A percentile compares a stretch with the other conserved stretches of the same genome.
Conservation (phyloP, 2,797 vertebrate genomes). For the Falco cherrug region DNA sequence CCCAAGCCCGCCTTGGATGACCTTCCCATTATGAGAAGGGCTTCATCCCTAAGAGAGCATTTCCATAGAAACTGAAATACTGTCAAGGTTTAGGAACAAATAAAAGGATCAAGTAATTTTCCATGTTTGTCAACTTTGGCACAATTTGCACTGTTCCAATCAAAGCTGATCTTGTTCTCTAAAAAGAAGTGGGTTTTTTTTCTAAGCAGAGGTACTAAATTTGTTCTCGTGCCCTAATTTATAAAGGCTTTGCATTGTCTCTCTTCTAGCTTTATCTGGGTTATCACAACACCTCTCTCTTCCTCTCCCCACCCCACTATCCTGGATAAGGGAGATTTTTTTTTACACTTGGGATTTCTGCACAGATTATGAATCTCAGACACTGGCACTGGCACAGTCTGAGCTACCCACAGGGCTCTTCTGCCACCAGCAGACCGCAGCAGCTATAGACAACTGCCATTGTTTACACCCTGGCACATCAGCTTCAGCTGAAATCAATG, state of each 20-base stretch:
- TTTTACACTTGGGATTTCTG: not conserved
- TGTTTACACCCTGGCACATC: not conserved
- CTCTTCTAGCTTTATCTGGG: not conserved
- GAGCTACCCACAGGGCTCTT: not conserved
- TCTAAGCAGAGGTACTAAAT: not conserved
- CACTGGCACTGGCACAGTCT: accelerated
- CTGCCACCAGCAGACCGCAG: not conserved
- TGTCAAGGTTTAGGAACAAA: slow-evolving; percentile 8
- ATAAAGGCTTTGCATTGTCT: not conserved
- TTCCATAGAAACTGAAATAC: slow-evolving; percentile 39
- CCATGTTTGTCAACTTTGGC: slow-evolving; percentile 46
- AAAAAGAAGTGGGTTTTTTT: not conserved
- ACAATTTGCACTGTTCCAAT: not conserved
- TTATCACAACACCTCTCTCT: not conserved
- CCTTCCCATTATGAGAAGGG: not conserved
- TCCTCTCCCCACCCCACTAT: not conserved
- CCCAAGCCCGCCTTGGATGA: not conserved
- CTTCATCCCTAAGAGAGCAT: not conserved
- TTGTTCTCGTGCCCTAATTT: not conserved
- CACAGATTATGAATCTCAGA: not conserved
- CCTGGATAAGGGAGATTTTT: not conserved
- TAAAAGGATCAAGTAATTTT: slow-evolving; percentile 28
- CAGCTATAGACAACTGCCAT: not conserved
- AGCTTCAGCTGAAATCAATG: not conserved
- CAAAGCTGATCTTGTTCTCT: not conserved